Evolutionary conservation across 2,888 invertebrate genomes (phyloP).

Genomic region (Poecilus cupreus): DNA sequence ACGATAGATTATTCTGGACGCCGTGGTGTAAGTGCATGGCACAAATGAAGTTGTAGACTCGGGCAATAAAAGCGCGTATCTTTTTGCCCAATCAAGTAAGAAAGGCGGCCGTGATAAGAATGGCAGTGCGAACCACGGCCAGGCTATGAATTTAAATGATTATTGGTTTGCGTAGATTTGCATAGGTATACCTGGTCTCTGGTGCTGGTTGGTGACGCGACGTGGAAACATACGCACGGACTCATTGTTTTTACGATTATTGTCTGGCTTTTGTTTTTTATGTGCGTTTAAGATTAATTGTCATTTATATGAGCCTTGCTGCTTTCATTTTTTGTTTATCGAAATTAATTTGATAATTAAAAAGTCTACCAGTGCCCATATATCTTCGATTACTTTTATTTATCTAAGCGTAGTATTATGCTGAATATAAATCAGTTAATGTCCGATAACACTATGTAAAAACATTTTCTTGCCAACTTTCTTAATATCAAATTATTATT

Average conservation of each 20-base stretch:
- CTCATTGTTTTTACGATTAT: conserved; percentile 38
- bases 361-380: not conserved
- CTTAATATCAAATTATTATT: no score
- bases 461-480: no score
- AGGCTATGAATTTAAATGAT: conserved; percentile 52
- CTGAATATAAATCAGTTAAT: conserved; percentile 39
- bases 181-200: conserved; percentile 10
- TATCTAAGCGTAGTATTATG: not conserved
- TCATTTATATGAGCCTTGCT: conserved; percentile 14
- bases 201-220: not conserved
- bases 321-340: conserved; percentile 5
- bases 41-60: conserved; percentile 49
- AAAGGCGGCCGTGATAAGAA: conserved; percentile 48
- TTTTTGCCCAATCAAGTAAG: conserved; percentile 56
- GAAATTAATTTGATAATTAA: conserved; percentile 37
- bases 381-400: conserved; percentile 28
- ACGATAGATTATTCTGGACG: not conserved
- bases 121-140: conserved; percentile 18
- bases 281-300: conserved; percentile 38
- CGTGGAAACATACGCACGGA: conserved; percentile 10
- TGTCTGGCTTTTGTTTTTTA: conserved; percentile 28
- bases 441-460: conserved; percentile 28
- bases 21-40: not conserved
- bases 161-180: conserved; percentile 45
- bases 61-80: conserved; percentile 50